Percentiles rank a stretch among this genome's conserved stretches.
Conservation (phyloP, 2,113 vertebrate genomes). For the Neoarius graeffei region DNA sequence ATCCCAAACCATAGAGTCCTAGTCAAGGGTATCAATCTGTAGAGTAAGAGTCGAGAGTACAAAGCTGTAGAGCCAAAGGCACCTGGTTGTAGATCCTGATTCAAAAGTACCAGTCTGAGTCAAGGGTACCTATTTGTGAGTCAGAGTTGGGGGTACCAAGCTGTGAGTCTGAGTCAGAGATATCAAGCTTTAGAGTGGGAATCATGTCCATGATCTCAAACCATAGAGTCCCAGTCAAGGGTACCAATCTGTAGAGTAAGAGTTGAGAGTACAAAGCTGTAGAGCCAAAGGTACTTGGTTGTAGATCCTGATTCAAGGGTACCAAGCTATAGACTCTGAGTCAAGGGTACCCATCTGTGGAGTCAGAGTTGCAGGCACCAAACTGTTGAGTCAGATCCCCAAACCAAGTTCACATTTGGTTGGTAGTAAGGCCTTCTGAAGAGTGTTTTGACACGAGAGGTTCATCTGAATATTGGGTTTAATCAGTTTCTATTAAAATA, state of each 20-base stretch:
- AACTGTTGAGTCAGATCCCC: not conserved
- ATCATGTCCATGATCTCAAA: too few relatives aligned
- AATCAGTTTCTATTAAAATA: not conserved
- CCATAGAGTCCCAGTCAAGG: too few relatives aligned
- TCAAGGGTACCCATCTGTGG: not conserved
- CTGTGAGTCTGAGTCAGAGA: not conserved
- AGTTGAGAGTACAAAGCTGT: too few relatives aligned
- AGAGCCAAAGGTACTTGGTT: not conserved
- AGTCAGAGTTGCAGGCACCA: not conserved
- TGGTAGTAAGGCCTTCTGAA: too few relatives aligned
- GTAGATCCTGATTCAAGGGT: not conserved
- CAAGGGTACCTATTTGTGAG: not conserved
- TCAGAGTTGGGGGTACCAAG: not conserved
- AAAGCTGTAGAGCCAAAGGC: not conserved
- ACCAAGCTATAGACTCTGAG: not conserved
- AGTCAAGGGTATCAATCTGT: not conserved
- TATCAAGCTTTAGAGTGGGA: not conserved
- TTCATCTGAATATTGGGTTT: not conserved
- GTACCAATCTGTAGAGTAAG: not conserved
- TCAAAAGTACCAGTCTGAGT: not conserved
- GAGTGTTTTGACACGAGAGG: not conserved
- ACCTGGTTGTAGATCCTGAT: too few relatives aligned
- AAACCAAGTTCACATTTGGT: not conserved
- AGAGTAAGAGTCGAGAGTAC: too few relatives aligned
- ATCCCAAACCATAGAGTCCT: too few relatives aligned